Evolutionary conservation across 2,888 invertebrate species (phyloP), one percentile per base, ranked within the genome.

Genomic region (Odontocerum albicorne): DNA sequence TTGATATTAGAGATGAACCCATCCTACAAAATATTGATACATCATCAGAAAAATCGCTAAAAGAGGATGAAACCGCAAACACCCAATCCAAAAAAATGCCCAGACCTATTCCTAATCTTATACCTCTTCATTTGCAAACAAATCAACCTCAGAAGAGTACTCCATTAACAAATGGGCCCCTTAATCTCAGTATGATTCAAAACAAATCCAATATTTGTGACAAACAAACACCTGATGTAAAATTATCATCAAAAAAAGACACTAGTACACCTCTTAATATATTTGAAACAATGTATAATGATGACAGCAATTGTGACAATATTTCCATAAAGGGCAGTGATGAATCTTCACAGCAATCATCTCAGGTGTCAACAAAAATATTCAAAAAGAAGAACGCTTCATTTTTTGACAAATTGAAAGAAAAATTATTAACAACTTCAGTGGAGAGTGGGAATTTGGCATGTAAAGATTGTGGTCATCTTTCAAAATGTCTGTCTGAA

Each of bases 381-480:
- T 76, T 79, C 63, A 79, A 80, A 63, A 84, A 84, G 71, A 87
- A 87, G 69, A 86, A 86, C 64, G 84, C 86, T 36, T 88, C 89
- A 36, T 91, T 92, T 68, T 91, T 92, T 66, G 91, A 92, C 66
- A 86, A 85, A 68, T 73, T 92, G 22, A 90, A 90, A 72, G 87
- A 88, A 70, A 85, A 87, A 67, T 71, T 89, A 44, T 77, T 87
- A 60, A 79, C 82, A 10, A 82, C 82, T 63, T 80, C 84, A 1
- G 82, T 82, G 1, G 81, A 84, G 65, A 81, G 80, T 65, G 84
- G 83, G 49, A 85, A 85, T 65, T 73, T 90, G 38, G 81, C 79
- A 43, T 90, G 90, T 66, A 81, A 80, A 65, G 78, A 74, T 64
- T 90, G 90, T 67, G 87, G 88, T 3, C 84, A 89, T 66, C 83